Percentiles rank a stretch among this genome's conserved stretches.
phyloP scores from a whole-genome alignment of 2,113 vertebrate genomes.

The Laticauda laticaudata region DNA sequence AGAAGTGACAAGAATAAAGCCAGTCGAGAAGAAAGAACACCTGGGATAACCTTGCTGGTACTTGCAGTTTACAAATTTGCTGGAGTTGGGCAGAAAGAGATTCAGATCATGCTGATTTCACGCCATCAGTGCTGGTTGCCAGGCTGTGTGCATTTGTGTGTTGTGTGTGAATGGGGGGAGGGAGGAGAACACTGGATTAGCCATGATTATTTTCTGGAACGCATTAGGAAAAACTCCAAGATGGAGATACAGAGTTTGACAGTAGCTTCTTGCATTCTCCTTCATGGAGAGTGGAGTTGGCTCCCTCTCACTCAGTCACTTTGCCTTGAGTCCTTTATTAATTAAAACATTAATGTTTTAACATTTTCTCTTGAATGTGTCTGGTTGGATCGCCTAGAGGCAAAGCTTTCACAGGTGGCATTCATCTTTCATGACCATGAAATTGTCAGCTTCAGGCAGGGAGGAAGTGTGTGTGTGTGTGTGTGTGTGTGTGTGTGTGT shows the following conservation, averaged over 20 bases:
- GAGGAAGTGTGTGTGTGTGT: neutral
- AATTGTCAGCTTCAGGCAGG: neutral
- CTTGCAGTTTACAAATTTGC: neutral
- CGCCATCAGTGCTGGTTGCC: no score
- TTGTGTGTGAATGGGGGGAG: no score
- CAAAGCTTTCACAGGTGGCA: neutral
- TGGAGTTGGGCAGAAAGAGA: neutral
- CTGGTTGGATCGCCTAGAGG: neutral
- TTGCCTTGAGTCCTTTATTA: constrained; percentile 24
- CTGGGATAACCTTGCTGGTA: neutral
- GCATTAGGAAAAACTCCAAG: constrained; percentile 6
- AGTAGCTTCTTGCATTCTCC: neutral
- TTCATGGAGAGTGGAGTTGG: neutral
- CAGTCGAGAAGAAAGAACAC: fast-evolving
- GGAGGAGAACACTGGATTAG: neutral
- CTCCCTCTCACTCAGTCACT: neutral
- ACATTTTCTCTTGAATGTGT: constrained; percentile 26
- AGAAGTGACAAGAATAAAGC: fast-evolving
- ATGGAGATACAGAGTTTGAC: neutral
- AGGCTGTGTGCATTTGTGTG: neutral
- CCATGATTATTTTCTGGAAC: constrained; percentile 4
- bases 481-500: neutral
- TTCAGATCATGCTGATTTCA: neutral
- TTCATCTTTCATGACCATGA: neutral
- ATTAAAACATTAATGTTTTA: constrained; percentile 34